Base-by-base conservation (phyloP, 2,797 vertebrate genomes). In the Danionella dracula region DNA sequence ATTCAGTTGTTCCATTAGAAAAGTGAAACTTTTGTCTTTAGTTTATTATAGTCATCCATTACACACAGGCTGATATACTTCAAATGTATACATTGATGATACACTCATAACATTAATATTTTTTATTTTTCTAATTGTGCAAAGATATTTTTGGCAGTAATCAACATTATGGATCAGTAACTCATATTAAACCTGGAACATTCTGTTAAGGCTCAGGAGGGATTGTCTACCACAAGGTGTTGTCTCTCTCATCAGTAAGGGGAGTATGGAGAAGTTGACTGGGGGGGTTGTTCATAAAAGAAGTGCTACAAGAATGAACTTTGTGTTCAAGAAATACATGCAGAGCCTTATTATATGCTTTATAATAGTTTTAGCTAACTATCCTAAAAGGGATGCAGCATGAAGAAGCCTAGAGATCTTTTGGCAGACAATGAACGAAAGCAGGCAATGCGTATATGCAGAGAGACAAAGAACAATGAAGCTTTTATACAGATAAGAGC, bases 141-240 rank as follows among this genome's bases (percentile, higher is more conserved):
- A 15, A 55, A 40, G 19, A 7, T 16, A 31, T 57, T 31, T 41
- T 32, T 1, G 11, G 23, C 17, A 16, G 11, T 12, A 27, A 57
- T 31, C 12, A 15, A 19, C 21, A 4, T 57, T 41, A 56, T 17
- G 11, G 13, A 6, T 9, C 15, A 44, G 7, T 44, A 42, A 57
- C 23, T 57, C 29, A 1, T 44, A 42, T 32, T 31, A 38, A 57
- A 31, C 38, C 11, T 4, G 16, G 23, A 42, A 57, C 11, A 9
- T 42, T 57, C 16, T 7, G 19, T 57, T 55, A 53, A 44, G 16
- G 2, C 35, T 37, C 35, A 10, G 17, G 65, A 29, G n/a, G n/a
- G n/a, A n/a, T n/a, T 54, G 34, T 42, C 67, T 23, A 55, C 66
- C 15, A 50, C 60, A 55, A 45, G 41, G 12, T 64, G 42, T 53